Percentiles rank a stretch among this genome's conserved stretches.
Evolutionary conservation across 2,888 invertebrate genomes (phyloP).

Genomic region (Drosophila nr. medialis): DNA sequence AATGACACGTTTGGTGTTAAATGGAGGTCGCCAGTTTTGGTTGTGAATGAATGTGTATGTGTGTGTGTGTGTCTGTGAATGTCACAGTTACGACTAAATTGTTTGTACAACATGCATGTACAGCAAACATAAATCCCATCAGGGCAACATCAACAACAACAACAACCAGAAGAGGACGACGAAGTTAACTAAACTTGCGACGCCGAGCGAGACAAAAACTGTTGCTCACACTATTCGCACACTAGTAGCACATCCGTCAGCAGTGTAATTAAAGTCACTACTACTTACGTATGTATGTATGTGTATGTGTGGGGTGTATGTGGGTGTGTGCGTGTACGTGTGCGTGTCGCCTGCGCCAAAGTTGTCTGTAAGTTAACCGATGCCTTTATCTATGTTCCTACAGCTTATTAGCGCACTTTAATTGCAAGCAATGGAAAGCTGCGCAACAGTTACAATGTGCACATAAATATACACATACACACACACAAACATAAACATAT

Average conservation of each 20-base stretch:
- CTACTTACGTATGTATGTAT: slow-evolving; percentile 7
- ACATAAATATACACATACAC: slow-evolving; percentile 6
- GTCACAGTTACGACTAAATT: slow-evolving; percentile 81
- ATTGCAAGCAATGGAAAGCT: slow-evolving; percentile 52
- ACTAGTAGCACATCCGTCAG: slow-evolving; percentile 33
- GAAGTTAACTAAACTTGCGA: slow-evolving; percentile 46
- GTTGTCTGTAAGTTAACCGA: slow-evolving; percentile 44
- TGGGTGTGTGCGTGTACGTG: slow-evolving; percentile 26
- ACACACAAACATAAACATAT: slow-evolving; percentile 8
- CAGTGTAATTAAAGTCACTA: slow-evolving; percentile 68
- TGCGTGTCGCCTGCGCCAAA: slow-evolving; percentile 39
- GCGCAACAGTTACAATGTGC: slow-evolving; percentile 40
- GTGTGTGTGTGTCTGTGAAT: slow-evolving; percentile 25
- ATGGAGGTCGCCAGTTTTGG: slow-evolving; percentile 71
- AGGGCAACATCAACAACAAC: slow-evolving; percentile 33
- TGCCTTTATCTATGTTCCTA: slow-evolving; percentile 39
- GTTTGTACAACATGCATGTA: slow-evolving; percentile 81
- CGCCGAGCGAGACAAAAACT: slow-evolving; percentile 43
- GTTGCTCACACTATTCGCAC: slow-evolving; percentile 5
- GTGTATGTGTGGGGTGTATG: neutral
- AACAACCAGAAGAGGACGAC: slow-evolving; percentile 2
- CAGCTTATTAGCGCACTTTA: slow-evolving; percentile 65
- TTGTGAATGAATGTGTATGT: slow-evolving; percentile 6
- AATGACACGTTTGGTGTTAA: slow-evolving; percentile 82
- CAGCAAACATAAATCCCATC: slow-evolving; percentile 74